Conservation (phyloP, 2,797 vertebrate genomes). For the Aulostomus chinensis region DNA sequence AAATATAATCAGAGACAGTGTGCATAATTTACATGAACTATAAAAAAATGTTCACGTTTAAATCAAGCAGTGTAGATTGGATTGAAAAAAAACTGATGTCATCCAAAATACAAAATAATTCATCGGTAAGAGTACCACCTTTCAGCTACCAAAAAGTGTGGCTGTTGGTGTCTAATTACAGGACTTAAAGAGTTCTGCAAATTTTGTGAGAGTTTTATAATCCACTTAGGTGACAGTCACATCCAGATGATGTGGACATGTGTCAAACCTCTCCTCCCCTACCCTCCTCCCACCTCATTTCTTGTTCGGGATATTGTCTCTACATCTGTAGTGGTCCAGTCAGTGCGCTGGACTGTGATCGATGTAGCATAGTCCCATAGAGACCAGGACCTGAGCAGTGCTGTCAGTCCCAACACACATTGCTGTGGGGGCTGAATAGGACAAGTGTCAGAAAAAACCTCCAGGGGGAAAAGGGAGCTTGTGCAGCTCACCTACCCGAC, state of each 20-base stretch:
- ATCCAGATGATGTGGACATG: constrained; percentile 50
- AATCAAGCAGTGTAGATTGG: no score
- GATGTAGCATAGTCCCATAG: constrained; percentile 83
- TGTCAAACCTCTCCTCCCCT: constrained; percentile 35
- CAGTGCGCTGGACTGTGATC: constrained; percentile 84
- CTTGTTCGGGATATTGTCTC: constrained; percentile 31
- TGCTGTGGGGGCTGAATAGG: constrained; percentile 81
- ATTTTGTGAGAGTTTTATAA: constrained; percentile 42
- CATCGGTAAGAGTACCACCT: no score
- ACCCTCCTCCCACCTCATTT: constrained; percentile 24
- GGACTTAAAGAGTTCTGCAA: constrained; percentile 18
- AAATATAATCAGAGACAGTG: neutral
- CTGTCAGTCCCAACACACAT: constrained; percentile 88
- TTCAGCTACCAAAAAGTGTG: neutral
- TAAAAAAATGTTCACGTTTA: no score
- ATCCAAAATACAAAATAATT: no score
- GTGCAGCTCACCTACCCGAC: constrained; percentile 88
- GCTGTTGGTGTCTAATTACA: constrained; percentile 9
- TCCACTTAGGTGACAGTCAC: constrained; percentile 42
- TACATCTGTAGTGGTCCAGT: constrained; percentile 74
- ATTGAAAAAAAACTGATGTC: no score
- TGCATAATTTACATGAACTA: neutral
- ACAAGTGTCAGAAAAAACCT: constrained; percentile 85
- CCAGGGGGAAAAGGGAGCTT: constrained; percentile 81
- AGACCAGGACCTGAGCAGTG: constrained; percentile 82